Percentiles rank a stretch among this genome's conserved stretches.
Evolutionary conservation across 2,113 vertebrate genomes (phyloP).

Genomic region (Murina feae): DNA sequence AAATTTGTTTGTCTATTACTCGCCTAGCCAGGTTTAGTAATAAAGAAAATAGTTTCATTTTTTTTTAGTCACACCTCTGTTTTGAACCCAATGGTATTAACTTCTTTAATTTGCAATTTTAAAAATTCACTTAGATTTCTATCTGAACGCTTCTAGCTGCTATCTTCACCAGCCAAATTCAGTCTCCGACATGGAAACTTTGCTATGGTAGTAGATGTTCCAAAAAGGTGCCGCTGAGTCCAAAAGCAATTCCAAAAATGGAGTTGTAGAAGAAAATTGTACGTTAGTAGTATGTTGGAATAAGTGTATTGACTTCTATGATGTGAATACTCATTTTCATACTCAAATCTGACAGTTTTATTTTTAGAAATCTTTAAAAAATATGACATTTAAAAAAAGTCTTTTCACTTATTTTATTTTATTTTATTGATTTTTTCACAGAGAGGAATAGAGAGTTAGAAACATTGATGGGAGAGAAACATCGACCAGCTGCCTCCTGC

Average conservation of each 20-base stretch:
- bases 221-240: not conserved
- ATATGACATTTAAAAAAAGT: not conserved
- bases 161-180: not conserved
- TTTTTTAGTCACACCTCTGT: conserved; percentile 2
- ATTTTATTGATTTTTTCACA: too few relatives aligned
- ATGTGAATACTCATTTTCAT: not conserved
- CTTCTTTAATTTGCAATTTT: not conserved
- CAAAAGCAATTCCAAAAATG: not conserved
- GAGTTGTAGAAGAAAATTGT: not conserved
- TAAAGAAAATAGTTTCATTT: conserved; percentile 1
- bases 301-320: not conserved
- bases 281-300: not conserved
- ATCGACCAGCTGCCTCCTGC: too few relatives aligned
- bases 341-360: not conserved
- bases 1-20: not conserved
- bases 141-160: not conserved
- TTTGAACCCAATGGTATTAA: conserved; percentile 6
- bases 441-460: too few relatives aligned
- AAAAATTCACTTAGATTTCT: not conserved
- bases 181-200: not conserved
- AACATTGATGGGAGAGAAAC: too few relatives aligned
- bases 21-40: not conserved
- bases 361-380: not conserved
- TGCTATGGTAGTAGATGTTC: not conserved
- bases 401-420: too few relatives aligned